phyloP scores from a whole-genome alignment of 2,797 vertebrate genomes.

The Otus scops region DNA sequence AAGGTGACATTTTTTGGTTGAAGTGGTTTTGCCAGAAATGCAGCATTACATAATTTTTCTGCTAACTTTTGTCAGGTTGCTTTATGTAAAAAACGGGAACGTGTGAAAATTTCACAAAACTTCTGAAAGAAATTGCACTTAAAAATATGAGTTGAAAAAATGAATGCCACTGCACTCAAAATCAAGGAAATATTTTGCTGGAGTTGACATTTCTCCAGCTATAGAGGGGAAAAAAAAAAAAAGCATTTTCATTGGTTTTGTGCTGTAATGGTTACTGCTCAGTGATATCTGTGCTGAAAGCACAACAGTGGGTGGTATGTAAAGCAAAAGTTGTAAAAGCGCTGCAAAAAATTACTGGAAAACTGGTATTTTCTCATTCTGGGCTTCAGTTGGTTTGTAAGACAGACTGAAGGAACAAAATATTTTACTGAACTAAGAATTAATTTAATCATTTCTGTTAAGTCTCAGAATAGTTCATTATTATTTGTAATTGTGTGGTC shows the following conservation, averaged over 20 bases:
- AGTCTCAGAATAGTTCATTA: neutral
- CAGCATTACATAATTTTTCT: neutral
- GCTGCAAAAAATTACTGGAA: neutral
- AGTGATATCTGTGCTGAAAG: neutral
- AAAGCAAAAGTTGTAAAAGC: neutral
- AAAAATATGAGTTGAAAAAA: neutral
- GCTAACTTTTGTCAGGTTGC: neutral
- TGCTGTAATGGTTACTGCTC: neutral
- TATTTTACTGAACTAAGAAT: neutral
- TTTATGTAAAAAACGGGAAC: neutral
- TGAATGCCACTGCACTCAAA: neutral
- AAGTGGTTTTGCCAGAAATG: neutral
- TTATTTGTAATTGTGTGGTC: neutral
- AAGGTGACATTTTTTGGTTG: neutral
- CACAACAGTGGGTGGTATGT: neutral
- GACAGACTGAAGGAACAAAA: neutral
- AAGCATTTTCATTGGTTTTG: accelerated
- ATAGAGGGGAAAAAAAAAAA: neutral
- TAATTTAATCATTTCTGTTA: neutral
- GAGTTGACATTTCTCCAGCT: neutral
- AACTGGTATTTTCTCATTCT: neutral
- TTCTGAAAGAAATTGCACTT: neutral
- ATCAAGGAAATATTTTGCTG: neutral
- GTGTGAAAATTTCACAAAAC: neutral
- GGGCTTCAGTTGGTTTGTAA: neutral